phyloP scores from a whole-genome alignment of 1,140 invertebrate species.

The Aethina tumida region DNA sequence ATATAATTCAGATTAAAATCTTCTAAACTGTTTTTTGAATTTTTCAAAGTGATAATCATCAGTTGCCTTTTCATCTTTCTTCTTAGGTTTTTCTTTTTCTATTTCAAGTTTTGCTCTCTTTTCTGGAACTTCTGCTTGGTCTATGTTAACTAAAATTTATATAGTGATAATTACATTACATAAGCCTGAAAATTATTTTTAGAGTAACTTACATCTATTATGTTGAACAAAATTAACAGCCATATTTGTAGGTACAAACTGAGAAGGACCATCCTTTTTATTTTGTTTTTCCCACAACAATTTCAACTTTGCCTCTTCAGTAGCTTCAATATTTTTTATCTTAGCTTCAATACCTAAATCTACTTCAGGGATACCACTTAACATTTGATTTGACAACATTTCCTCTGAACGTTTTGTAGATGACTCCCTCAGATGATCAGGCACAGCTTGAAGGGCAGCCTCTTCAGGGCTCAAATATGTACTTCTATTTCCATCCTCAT shows the following conservation, averaged over 20 bases:
- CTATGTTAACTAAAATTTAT: constrained; percentile 66
- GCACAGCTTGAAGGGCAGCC: constrained; percentile 72
- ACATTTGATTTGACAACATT: constrained; percentile 99
- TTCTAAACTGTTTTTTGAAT: constrained; percentile 91
- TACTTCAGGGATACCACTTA: constrained; percentile 99
- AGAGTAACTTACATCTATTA: constrained; percentile 70
- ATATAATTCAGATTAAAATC: too few relatives aligned
- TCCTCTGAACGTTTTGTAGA: constrained; percentile 85
- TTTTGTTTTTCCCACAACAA: constrained; percentile 78
- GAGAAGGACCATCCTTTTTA: constrained; percentile 89
- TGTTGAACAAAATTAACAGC: constrained; percentile 97
- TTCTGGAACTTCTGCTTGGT: constrained; percentile 52
- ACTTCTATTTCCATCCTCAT: constrained; percentile 37
- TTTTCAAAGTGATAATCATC: constrained; percentile 96
- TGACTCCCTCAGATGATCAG: constrained; percentile 75
- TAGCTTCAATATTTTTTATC: constrained; percentile 96
- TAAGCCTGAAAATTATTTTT: constrained; percentile 1
- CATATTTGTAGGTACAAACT: constrained; percentile 96
- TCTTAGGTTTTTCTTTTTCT: constrained; percentile 46
- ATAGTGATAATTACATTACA: too few relatives aligned
- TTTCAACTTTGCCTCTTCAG: constrained; percentile 93
- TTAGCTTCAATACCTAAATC: constrained; percentile 98
- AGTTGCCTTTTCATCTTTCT: constrained; percentile 80
- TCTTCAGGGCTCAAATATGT: constrained; percentile 76
- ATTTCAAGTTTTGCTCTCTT: constrained; percentile 44